Evolutionary conservation across 2,113 vertebrate species (phyloP).

Genomic region (Brachypteracias leptosomus): DNA sequence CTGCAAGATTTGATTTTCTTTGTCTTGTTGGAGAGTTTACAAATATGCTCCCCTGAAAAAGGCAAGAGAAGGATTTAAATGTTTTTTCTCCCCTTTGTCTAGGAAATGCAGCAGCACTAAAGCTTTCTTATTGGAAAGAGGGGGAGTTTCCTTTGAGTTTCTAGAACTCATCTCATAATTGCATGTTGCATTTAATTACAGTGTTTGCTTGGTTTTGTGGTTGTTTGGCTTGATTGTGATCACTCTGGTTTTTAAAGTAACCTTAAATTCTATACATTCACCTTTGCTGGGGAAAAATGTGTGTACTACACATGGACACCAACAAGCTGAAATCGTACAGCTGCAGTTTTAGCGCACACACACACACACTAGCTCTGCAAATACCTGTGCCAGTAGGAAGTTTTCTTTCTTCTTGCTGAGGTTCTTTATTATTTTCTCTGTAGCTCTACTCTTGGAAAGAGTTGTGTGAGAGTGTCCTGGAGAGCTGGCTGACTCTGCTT

Average conservation of each 20-base stretch:
- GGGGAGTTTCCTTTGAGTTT: not conserved
- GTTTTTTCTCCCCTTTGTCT: not conserved
- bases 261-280: not conserved
- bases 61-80: not conserved
- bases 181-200: not conserved
- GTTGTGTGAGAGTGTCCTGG: not conserved
- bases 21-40: not conserved
- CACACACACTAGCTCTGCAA: fast-evolving
- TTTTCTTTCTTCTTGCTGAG: not conserved
- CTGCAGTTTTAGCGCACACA: fast-evolving
- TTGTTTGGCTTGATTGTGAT: not conserved
- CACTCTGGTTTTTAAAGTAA: not conserved
- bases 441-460: not conserved
- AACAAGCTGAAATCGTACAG: not conserved
- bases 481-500: not conserved
- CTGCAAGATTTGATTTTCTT: not conserved
- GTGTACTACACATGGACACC: not conserved
- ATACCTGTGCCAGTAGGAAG: not conserved
- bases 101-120: not conserved
- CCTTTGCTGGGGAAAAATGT: not conserved
- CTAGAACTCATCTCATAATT: not conserved
- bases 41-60: not conserved
- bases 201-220: not conserved
- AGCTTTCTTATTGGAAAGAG: not conserved
- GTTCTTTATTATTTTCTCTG: not conserved